Evolutionary conservation across 2,888 invertebrate species (phyloP).

Genomic region (Lasioglossum figueresi): DNA sequence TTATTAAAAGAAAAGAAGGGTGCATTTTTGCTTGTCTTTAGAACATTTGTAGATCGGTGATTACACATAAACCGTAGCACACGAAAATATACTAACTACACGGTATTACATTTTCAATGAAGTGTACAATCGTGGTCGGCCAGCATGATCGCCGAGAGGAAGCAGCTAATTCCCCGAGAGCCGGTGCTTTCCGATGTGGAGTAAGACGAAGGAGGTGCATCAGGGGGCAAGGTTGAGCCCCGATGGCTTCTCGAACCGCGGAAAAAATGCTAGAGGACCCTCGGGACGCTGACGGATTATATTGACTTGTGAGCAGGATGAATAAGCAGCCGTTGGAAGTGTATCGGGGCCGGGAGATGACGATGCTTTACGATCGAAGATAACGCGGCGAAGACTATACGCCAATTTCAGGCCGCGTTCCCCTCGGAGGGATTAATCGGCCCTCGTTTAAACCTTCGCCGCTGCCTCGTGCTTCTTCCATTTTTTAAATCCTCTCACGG

Average conservation of each 20-base stretch:
- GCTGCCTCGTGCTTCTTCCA: constrained; percentile 66
- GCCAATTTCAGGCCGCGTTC: constrained; percentile 70
- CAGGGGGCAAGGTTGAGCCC: neutral
- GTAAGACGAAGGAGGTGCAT: neutral
- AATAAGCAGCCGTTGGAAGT: constrained; percentile 67
- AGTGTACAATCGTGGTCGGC: neutral
- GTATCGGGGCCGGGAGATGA: constrained; percentile 65
- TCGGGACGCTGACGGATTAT: constrained; percentile 56
- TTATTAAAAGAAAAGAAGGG: neutral
- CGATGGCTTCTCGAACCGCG: neutral
- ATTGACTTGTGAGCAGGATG: constrained; percentile 68
- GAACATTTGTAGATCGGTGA: no score
- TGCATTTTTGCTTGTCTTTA: no score
- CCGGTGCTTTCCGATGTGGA: neutral
- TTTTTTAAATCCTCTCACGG: constrained; percentile 70
- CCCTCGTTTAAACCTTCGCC: constrained; percentile 71
- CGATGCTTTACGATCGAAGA: constrained; percentile 72
- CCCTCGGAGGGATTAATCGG: constrained; percentile 70
- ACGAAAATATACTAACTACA: neutral
- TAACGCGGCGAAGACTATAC: constrained; percentile 71
- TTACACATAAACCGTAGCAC: neutral
- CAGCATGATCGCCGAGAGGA: neutral
- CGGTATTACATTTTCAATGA: neutral
- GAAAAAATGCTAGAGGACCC: constrained; percentile 15
- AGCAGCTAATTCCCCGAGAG: neutral